Percentiles rank a stretch among this genome's conserved stretches.
Conservation (phyloP, 2,113 vertebrate species). For the Aegotheles bennettii region DNA sequence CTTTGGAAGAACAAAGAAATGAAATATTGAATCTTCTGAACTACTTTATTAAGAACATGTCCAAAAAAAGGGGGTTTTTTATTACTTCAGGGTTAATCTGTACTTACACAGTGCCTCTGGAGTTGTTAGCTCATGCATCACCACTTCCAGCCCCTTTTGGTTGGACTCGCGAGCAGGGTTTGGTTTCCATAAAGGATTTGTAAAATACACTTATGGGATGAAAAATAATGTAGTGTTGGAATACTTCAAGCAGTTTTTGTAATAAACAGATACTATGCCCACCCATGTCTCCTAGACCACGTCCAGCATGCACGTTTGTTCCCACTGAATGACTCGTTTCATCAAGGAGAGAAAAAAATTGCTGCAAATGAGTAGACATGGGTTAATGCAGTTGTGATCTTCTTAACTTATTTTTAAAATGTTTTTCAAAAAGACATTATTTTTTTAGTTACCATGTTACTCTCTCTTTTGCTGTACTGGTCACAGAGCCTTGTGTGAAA, state of each 20-base stretch:
- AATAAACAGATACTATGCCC: background rate
- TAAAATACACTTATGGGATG: background rate
- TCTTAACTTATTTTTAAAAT: background rate
- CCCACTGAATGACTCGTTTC: background rate
- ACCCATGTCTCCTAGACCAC: background rate
- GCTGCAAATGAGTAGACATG: background rate
- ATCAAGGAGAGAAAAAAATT: background rate
- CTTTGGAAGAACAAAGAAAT: background rate
- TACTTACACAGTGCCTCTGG: accelerated
- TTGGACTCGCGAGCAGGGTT: background rate
- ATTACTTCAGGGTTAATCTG: background rate
- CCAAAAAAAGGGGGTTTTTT: background rate
- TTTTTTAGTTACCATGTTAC: background rate
- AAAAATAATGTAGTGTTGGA: background rate
- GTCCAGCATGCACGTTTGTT: background rate
- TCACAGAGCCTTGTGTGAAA: background rate
- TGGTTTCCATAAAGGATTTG: background rate
- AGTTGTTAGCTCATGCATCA: background rate
- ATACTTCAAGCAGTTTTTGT: background rate
- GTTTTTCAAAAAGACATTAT: background rate
- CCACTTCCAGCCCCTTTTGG: background rate
- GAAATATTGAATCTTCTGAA: background rate
- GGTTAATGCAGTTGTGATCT: background rate
- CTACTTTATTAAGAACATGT: background rate
- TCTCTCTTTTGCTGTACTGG: background rate